Evolutionary conservation across 2,888 invertebrate genomes (phyloP), one percentile per base, ranked within the genome.

Genomic region (Rhimphoctona megacephalus): DNA sequence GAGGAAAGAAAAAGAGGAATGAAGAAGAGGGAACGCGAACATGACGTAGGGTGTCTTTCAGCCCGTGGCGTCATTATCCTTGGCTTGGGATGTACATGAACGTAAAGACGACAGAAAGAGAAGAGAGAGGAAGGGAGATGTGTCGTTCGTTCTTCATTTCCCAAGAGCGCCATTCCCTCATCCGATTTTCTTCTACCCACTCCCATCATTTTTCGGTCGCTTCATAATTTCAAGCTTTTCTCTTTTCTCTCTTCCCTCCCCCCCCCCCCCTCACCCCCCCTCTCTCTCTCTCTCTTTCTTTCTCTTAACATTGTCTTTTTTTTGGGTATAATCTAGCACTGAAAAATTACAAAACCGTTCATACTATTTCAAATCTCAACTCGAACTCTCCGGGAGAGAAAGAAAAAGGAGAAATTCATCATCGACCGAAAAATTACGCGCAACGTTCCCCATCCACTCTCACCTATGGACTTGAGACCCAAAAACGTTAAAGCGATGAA

Each of bases 91-190:
- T 83, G 79, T 83, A 72, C 78, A 81, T 66, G 80, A 64, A 83
- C 76, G 81, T 80, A 73, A 72, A 83, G 77, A 86, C 87, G 88
- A 88, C 87, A 89, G 88, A 87, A 43, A 74, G 36, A 69, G 54
- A n/a, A 36, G 74, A 52, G 52, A 67, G 67, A 43, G 7, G 17
- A 36, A 57, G 66, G 66, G 54, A 79, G 61, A 81, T 89, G 89
- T 88, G 89, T 88, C 89, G 88, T 90, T 89, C 89, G 90, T 90
- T 90, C 89, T 91, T 92, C 91, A 92, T 92, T 92, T 92, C 92
- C 92, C 92, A 89, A 88, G 91, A 91, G 92, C 90, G 87, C 90
- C 90, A 89, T 91, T 89, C 90, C 89, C 89, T 82, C 88, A 83
- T 87, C 86, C 88, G 89, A 89, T 89, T 89, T 90, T 88, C 86